Evolutionary conservation across 92 coral and sea anemone species (phyloP), one percentile per base, ranked within the genome.

Genomic region (Palythoa caribaeorum): DNA sequence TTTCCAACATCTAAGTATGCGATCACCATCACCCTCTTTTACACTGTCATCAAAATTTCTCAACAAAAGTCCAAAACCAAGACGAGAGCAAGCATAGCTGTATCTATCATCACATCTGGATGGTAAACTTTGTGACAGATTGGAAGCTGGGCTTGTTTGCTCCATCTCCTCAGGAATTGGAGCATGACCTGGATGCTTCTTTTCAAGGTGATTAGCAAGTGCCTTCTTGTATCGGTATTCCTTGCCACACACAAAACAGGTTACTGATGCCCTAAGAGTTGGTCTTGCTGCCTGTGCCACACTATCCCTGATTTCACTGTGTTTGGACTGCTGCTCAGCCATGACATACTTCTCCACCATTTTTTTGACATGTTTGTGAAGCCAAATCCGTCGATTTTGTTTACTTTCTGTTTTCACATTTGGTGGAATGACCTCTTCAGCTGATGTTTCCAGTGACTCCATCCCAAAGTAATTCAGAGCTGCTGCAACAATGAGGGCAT

Each of bases 401-500:
- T 90, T 88, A 28, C 70, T 6, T 16, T 28, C 85, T 5, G 36
- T 71, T 5, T 83, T 1, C 4, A 91, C 90, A 1, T 37, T 71
- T 21, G 90, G 84, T 8, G 85, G 93, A 44, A 83, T 83, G 57
- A 87, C 68, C 36, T 55, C 65, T 10, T 52, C 88, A 13, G 9
- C 60, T 9, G 60, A 9, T 4, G 60, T 71, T 76, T 90, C 91
- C 6, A 78, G 38, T 12, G 55, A 19, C 12, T 88, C 86, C 93
- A 94, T 84, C 5, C 80, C 84, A 54, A 94, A 94, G 77, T 93
- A 77, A 57, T 54, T 71, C 90, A 93, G 52, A 12, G 89, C 71
- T 66, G 94, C 96, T 36, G 94, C 90, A 10, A 86, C 88, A 51
- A 93, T 76, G n/a, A 84, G 75, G 5, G 93, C 95, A 77, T 89